These are phyloP conservation scores for Heliconius himera DNA, from an alignment of 1,140 invertebrate species.

Conservation along the genomic window DNA sequence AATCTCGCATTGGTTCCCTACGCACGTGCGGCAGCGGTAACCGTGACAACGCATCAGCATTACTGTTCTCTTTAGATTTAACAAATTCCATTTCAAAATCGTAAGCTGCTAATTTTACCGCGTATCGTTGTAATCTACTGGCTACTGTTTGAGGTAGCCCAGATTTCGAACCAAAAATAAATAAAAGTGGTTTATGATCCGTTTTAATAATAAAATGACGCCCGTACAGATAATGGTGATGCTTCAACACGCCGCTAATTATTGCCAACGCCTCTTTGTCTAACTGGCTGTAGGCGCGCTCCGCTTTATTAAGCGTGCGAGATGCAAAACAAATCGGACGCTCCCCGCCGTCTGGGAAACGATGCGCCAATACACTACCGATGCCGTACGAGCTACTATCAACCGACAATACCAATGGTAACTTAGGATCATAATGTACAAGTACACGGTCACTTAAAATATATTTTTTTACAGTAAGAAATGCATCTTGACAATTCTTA, in stretches of 20 bases:
- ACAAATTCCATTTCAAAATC: conserved; percentile 46
- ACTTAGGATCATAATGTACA: conserved; percentile 62
- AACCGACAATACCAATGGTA: conserved; percentile 35
- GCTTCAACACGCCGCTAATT: conserved; percentile 73
- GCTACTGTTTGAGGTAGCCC: conserved; percentile 45
- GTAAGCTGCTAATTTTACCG: conserved; percentile 41
- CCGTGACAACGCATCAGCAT: conserved; percentile 43
- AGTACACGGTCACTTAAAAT: conserved; percentile 40
- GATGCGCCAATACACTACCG: conserved; percentile 47
- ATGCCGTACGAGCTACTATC: conserved; percentile 71
- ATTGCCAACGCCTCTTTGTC: conserved; percentile 81
- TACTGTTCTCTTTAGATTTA: conserved; percentile 35
- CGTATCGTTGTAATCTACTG: conserved; percentile 45
- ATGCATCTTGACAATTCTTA: conserved; percentile 40
- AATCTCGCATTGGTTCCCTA: conserved; percentile 17
- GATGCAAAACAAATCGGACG: too few species aligned
- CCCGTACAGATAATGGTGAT: conserved; percentile 81
- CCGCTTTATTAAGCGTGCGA: conserved; percentile 66
- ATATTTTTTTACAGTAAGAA: conserved; percentile 38
- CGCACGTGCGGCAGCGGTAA: conserved; percentile 33
- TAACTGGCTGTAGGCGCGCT: conserved; percentile 79
- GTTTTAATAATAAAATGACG: conserved; percentile 73
- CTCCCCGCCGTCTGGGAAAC: too few species aligned
- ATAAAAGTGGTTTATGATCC: conserved; percentile 74
- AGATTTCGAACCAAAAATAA: conserved; percentile 45